Percentiles rank a stretch among this genome's conserved stretches.
These are phyloP conservation scores for Tetranychus urticae DNA, from an alignment of 1,140 invertebrate species.

Conservation along the genomic window DNA sequence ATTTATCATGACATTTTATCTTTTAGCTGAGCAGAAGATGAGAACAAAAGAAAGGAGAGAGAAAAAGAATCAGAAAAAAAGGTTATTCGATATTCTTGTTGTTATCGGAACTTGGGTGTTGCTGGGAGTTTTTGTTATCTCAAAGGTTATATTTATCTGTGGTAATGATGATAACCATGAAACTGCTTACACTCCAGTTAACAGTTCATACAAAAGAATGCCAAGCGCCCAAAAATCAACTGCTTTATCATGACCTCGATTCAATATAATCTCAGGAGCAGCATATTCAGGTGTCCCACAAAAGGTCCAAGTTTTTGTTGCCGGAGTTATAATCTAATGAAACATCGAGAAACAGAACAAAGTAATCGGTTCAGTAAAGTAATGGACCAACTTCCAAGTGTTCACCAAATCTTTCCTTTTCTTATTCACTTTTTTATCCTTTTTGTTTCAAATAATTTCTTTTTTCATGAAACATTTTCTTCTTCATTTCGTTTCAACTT, in stretches of 20 bases:
- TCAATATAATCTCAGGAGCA: conserved; percentile 79
- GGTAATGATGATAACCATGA: conserved; percentile 55
- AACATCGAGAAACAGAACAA: conserved; percentile 42
- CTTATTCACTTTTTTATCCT: no score
- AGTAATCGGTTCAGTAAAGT: no score
- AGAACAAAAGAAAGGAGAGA: no score
- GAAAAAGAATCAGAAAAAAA: no score
- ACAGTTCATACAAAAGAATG: conserved; percentile 68
- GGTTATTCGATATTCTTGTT: no score
- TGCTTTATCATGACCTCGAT: conserved; percentile 24
- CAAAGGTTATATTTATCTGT: conserved; percentile 44
- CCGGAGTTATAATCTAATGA: conserved; percentile 52
- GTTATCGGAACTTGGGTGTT: conserved; percentile 35
- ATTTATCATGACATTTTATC: no score
- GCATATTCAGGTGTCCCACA: conserved; percentile 80
- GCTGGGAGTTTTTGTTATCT: conserved; percentile 64
- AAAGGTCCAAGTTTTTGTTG: conserved; percentile 84
- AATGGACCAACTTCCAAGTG: no score
- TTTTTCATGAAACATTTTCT: no score
- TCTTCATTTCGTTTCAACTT: no score
- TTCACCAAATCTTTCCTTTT: no score
- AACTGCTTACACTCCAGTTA: conserved; percentile 58
- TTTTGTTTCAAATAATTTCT: no score
- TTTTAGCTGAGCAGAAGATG: no score
- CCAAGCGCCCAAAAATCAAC: conserved; percentile 90